Evolutionary conservation across 2,797 vertebrate genomes (phyloP).

Genomic region (Spinus pinus): DNA sequence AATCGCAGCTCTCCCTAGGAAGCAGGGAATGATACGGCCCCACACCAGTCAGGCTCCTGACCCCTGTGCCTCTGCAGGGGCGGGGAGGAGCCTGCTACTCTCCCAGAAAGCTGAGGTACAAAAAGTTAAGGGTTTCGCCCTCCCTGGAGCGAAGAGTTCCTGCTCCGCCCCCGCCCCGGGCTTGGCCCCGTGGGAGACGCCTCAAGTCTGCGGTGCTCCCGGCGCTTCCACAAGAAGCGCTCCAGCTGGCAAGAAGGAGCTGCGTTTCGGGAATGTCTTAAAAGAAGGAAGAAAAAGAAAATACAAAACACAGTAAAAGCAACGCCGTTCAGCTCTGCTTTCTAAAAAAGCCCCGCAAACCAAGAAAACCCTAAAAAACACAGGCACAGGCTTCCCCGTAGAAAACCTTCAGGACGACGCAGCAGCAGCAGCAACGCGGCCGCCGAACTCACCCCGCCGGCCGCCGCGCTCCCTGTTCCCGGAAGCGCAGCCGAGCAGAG

Average conservation of each 20-base stretch:
- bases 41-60: fast-evolving
- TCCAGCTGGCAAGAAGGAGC: neutral
- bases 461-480: neutral
- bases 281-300: neutral
- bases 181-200: fast-evolving
- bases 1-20: fast-evolving
- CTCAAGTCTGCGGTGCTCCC: fast-evolving
- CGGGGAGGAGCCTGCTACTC: fast-evolving
- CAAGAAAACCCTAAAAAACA: neutral
- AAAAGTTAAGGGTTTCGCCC: neutral
- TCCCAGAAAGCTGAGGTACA: no score
- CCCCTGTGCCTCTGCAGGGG: fast-evolving
- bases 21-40: fast-evolving
- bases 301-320: fast-evolving
- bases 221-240: neutral
- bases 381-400: no score
- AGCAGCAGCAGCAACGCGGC: neutral
- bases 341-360: neutral
- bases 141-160: fast-evolving
- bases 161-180: fast-evolving
- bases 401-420: neutral
- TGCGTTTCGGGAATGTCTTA: neutral
- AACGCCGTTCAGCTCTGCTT: neutral
- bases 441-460: neutral
- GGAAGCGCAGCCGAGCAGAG: neutral